phyloP scores from a whole-genome alignment of 2,888 invertebrate genomes.

The Cerastis rubricosa region DNA sequence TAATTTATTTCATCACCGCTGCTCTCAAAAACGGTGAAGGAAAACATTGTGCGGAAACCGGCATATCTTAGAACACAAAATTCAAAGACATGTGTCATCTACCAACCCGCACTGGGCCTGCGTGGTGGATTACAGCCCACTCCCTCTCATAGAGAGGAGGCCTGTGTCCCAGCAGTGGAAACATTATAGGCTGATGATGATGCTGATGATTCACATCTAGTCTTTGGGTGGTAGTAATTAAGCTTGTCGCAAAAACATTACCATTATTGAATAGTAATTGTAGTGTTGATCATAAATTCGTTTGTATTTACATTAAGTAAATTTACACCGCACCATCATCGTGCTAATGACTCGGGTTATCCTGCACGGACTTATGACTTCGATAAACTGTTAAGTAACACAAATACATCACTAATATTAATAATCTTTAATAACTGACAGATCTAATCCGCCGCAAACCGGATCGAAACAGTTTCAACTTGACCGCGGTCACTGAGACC shows the following conservation, averaged over 20 bases:
- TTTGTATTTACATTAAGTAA: not conserved
- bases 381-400: constrained; percentile 21
- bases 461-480: constrained; percentile 35
- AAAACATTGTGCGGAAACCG: too few relatives aligned
- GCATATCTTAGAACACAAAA: too few relatives aligned
- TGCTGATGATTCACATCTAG: too few relatives aligned
- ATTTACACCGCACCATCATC: not conserved
- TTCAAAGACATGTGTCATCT: too few relatives aligned
- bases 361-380: too few relatives aligned
- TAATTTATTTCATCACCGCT: too few relatives aligned
- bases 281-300: not conserved
- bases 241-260: not conserved
- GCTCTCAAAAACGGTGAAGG: too few relatives aligned
- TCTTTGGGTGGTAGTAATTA: not conserved
- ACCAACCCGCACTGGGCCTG: too few relatives aligned
- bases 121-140: too few relatives aligned
- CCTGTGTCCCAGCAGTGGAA: too few relatives aligned
- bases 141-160: too few relatives aligned
- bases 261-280: not conserved
- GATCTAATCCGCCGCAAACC: constrained; percentile 50
- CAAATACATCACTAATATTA: constrained; percentile 36
- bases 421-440: constrained; percentile 47
- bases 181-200: too few relatives aligned
- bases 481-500: constrained; percentile 53
- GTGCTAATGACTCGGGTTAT: not conserved